A percentile compares a stretch with the other conserved stretches of the same genome.
Conservation (phyloP, 2,888 invertebrate genomes). For the Harmothoe impar region DNA sequence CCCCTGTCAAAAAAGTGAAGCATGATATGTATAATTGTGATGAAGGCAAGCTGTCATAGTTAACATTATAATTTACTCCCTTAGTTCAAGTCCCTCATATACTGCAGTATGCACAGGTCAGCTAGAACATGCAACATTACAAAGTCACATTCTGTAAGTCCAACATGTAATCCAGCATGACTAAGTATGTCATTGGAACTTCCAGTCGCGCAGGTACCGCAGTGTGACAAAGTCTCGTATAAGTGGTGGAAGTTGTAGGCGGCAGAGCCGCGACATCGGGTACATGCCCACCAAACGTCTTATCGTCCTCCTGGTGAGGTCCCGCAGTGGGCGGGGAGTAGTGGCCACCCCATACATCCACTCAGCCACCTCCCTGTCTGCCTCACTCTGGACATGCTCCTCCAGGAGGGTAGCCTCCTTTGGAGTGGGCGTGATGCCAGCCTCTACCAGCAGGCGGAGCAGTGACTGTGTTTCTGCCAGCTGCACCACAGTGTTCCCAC, state of each 20-base stretch:
- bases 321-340: neutral
- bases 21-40: neutral
- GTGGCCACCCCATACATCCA: slow-evolving; percentile 25
- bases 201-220: neutral
- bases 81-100: neutral
- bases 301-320: neutral
- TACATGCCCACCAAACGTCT: neutral
- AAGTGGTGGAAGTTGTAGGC: slow-evolving; percentile 10
- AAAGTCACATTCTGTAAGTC: neutral
- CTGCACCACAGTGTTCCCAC: slow-evolving; percentile 18
- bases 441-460: neutral
- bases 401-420: neutral
- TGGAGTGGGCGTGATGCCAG: neutral
- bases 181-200: neutral
- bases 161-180: neutral
- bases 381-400: neutral
- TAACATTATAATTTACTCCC: neutral
- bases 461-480: neutral
- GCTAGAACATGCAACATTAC: neutral
- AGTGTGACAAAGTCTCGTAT: slow-evolving; percentile 24
- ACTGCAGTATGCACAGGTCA: neutral
- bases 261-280: neutral
- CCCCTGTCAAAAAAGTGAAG: slow-evolving; percentile 34
- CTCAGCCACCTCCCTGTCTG: neutral
- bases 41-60: too few species aligned